Percentiles rank a stretch among this genome's conserved stretches.
Evolutionary conservation across 2,113 vertebrate genomes (phyloP).

Genomic region (Pterophyllum scalare): DNA sequence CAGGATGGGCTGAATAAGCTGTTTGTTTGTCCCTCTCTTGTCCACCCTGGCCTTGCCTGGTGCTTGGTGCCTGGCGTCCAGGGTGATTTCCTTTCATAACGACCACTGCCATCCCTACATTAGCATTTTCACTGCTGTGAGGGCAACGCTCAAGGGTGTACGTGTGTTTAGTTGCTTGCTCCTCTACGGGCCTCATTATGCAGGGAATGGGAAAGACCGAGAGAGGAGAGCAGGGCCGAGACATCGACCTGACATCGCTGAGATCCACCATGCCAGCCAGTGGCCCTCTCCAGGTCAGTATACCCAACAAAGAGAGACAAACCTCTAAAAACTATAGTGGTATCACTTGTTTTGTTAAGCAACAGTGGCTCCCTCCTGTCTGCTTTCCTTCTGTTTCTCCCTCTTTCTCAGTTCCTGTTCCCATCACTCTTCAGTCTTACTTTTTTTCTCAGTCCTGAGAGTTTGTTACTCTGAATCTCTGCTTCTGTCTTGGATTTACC

Average conservation of each 20-base stretch:
- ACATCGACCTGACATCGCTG: conserved; percentile 76
- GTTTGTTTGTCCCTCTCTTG: conserved; percentile 62
- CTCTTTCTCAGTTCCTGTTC: neutral
- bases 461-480: conserved; percentile 28
- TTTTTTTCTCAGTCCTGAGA: conserved; percentile 11
- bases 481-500: conserved; percentile 54
- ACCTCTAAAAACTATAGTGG: neutral
- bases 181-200: conserved; percentile 50
- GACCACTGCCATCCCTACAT: conserved; percentile 52
- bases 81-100: conserved; percentile 56
- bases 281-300: conserved; percentile 75
- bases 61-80: conserved; percentile 61
- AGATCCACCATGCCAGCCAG: conserved; percentile 79
- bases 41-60: conserved; percentile 52
- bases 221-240: conserved; percentile 71
- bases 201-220: conserved; percentile 76
- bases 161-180: conserved; percentile 1
- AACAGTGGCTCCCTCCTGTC: neutral
- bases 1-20: conserved; percentile 59
- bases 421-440: conserved; percentile 11
- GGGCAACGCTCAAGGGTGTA: conserved; percentile 31
- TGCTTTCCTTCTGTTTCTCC: neutral
- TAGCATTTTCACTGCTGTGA: conserved; percentile 51
- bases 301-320: neutral
- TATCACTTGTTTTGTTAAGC: neutral